Evolutionary conservation across 2,888 invertebrate species (phyloP), one percentile per base, ranked within the genome.

Genomic region (Xanthostigma xanthostigma): DNA sequence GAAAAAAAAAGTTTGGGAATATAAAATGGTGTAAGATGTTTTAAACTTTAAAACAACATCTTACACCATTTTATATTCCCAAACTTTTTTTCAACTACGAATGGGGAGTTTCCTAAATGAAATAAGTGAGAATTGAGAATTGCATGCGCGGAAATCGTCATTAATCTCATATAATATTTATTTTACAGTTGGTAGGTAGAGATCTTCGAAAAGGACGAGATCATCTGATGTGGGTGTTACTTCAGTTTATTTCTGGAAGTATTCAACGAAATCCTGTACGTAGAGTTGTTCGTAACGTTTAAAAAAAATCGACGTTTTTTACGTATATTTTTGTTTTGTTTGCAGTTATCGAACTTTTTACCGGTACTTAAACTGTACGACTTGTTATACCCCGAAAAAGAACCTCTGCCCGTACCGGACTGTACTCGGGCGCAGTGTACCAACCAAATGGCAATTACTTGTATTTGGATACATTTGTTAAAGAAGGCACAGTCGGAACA

Each of bases 151-250:
- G 6, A 27, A 27, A 27, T 27, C 27, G 6, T 27, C 3, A 27
- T 6, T 27, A 27, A 27, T 27, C 27, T 27, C 27, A 27, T 27
- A 27, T 27, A 6, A 27, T 0, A 11, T 35, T 36, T 3, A 11
- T 11, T 45, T 63, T 66, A 10, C 55, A 80, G 78, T 66, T 90
- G 37, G 76, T 82, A 41, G 83, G 82, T 8, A 75, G 84, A 55
- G 89, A 91, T 60, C 72, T 93, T 62, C 77, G 85, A 51, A 88
- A 90, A 65, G 94, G 95, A 0, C 74, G 97, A 44, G 96, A 96
- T 67, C 94, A 97, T 60, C 71, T 98, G n/a, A 97, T 98, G 96
- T 97, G 97, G 96, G 88, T 94, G 14, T 70, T 97, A 13, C 70
- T 98, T 41, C 97, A 98, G 69, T 96, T 94, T 61, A 91, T 97